Evolutionary conservation across 2,113 vertebrate species (phyloP), one percentile per base, ranked within the genome.

Genomic region (Lasiurus cinereus): DNA sequence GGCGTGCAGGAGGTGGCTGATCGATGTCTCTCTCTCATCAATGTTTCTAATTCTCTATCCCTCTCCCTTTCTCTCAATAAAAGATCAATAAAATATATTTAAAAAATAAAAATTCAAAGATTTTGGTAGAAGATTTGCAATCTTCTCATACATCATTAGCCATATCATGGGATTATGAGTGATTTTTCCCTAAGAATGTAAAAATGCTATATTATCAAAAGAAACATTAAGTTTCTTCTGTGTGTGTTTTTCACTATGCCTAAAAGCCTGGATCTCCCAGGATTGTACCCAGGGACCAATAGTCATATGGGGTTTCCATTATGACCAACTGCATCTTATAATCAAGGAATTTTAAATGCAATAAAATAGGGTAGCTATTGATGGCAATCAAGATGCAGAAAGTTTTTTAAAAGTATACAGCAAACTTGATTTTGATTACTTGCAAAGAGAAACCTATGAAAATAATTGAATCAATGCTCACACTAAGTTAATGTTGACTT

Each of bases 401-500:
- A 67, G 6, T 5, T 74, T 78, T 88, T 78, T 43, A 14, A 70
- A 84, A 21, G 62, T 69, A 16, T 24, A 50, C 19, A 94, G 67
- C 22, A 74, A 94, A 72, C 52, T 13, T 70, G 29, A 24, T 69
- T 72, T 84, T 80, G 39, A 36, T 84, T 64, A 64, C 48, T 64
- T 83, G 3, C 2, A 14, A 66, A 82, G 33, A 62, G 7, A 59
- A 95, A 50, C 48, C 46, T 50, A 36, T 27, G 13, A 84, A 67
- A 66, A 94, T 46, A 90, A 94, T 31, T 36, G 33, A 50, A 64
- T 85, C 59, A 62, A 83, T 27, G 33, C 2, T 69, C 22, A 70
- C 24, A 85, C 56, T 59, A 92, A 64, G 66, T 92, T 83, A 76
- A 52, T 46, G 43, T 76, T 79, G 91, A 29, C 22, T 70, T 83